These are phyloP conservation scores for Drosophila santomea DNA, from an alignment of 1,140 invertebrate genomes.

Conservation along the genomic window DNA sequence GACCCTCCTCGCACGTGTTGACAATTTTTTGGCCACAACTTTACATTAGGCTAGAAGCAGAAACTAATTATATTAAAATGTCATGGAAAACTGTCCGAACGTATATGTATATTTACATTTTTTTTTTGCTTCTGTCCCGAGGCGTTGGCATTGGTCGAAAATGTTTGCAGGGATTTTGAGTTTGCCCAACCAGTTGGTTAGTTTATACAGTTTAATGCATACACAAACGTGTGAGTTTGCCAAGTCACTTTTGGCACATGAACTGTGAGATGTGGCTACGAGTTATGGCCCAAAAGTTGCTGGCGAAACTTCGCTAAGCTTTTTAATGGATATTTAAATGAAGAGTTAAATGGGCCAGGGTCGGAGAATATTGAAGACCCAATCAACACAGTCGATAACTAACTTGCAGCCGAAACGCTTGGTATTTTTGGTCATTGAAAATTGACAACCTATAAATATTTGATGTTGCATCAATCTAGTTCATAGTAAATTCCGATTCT, in stretches of 20 bases:
- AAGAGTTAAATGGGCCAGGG: constrained; percentile 26
- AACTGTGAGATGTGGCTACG: constrained; percentile 39
- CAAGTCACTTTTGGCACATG: constrained; percentile 63
- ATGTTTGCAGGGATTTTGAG: constrained; percentile 60
- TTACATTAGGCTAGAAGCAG: constrained; percentile 77
- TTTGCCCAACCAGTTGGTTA: constrained; percentile 44
- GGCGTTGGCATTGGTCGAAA: constrained; percentile 54
- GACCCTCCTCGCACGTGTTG: constrained; percentile 57
- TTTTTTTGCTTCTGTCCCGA: not conserved
- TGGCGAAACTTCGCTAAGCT: constrained; percentile 29
- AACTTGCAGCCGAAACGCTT: constrained; percentile 1
- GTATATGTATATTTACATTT: constrained; percentile 4
- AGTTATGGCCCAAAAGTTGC: constrained; percentile 37
- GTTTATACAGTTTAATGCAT: constrained; percentile 44
- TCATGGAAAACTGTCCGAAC: constrained; percentile 70
- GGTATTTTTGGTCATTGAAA: not conserved
- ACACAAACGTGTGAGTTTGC: constrained; percentile 49
- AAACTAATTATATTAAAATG: constrained; percentile 83
- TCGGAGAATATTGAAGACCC: constrained; percentile 22
- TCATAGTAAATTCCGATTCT: not conserved
- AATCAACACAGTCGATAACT: constrained; percentile 28
- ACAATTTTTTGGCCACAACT: constrained; percentile 79
- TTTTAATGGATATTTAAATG: constrained; percentile 44
- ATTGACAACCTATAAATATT: constrained; percentile 36
- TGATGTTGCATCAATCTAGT: not conserved